phyloP scores from a whole-genome alignment of 2,113 vertebrate genomes.

The Capreolus pygargus region DNA sequence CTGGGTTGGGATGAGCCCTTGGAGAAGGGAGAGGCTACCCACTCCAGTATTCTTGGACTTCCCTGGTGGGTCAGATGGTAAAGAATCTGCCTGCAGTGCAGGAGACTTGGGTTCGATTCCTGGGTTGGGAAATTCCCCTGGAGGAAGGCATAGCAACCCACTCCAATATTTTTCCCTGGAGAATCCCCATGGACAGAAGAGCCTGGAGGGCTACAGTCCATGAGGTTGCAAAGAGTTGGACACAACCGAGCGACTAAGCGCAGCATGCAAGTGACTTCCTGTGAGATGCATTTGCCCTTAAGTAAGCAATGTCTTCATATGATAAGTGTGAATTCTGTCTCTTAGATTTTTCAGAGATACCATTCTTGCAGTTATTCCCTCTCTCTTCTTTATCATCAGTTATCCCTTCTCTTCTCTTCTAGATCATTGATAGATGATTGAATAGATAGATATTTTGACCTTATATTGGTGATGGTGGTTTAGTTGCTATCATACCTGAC shows the following conservation, averaged over 20 bases:
- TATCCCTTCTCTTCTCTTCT: background rate
- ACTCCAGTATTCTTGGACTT: background rate
- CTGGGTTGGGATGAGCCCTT: background rate
- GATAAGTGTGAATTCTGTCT: background rate
- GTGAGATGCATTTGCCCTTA: background rate
- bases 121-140: background rate
- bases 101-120: background rate
- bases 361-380: background rate
- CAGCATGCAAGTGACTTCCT: background rate
- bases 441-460: background rate
- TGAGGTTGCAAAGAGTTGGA: background rate
- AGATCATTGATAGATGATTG: background rate
- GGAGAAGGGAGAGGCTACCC: background rate
- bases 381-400: background rate
- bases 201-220: background rate
- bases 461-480: background rate
- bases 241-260: fast-evolving
- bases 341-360: background rate
- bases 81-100: background rate
- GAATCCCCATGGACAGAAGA: background rate
- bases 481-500: background rate
- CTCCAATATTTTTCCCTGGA: background rate
- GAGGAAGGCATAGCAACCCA: background rate
- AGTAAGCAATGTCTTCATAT: background rate
- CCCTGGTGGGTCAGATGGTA: background rate